phyloP scores from a whole-genome alignment of 2,888 invertebrate genomes.

The Fragum fragum region DNA sequence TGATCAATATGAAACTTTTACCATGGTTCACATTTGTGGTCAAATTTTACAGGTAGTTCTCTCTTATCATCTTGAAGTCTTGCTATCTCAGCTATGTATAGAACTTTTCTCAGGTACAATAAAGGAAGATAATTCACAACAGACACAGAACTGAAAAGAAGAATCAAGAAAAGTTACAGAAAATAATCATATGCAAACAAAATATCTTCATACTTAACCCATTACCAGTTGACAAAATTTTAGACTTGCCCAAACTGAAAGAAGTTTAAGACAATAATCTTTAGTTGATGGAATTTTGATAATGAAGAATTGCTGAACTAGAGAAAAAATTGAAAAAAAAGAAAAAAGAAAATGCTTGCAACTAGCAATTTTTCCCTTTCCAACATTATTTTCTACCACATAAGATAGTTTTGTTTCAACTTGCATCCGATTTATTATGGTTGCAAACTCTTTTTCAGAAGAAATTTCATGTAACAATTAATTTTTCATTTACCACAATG shows the following conservation, averaged over 20 bases:
- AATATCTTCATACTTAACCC: too few species aligned
- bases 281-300: too few species aligned
- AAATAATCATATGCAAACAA: not conserved
- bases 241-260: too few species aligned
- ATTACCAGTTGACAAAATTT: too few species aligned
- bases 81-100: constrained; percentile 1
- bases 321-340: not conserved
- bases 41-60: constrained; percentile 67
- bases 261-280: too few species aligned
- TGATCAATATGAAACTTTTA: too few species aligned
- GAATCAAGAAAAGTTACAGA: not conserved
- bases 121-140: constrained; percentile 72
- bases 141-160: constrained; percentile 69
- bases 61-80: constrained; percentile 68
- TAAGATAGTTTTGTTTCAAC: too few species aligned
- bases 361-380: not conserved
- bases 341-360: not conserved
- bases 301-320: too few species aligned
- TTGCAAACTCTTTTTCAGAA: too few species aligned
- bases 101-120: constrained; percentile 62
- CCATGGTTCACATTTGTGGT: constrained; percentile 69
- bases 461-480: too few species aligned
- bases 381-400: not conserved
- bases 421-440: too few species aligned
- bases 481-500: too few species aligned